Conservation (phyloP, 2,113 vertebrate genomes). For the Camelus bactrianus region DNA sequence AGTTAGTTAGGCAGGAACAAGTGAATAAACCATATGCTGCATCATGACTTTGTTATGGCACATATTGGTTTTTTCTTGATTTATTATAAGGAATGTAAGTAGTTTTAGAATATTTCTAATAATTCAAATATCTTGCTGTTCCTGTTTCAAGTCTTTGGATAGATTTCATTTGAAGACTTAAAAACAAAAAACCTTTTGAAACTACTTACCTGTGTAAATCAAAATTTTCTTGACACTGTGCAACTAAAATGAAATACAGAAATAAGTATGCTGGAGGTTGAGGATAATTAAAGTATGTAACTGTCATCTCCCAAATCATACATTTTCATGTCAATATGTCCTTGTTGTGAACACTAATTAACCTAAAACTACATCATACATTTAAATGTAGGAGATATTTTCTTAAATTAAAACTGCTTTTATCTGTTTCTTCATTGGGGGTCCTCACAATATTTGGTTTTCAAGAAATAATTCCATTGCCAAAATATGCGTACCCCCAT, state of each 20-base stretch:
- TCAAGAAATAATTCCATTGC: slow-evolving; percentile 35
- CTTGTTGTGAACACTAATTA: background rate
- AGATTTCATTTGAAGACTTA: background rate
- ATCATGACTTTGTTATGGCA: background rate
- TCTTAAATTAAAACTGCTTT: background rate
- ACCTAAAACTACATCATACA: background rate
- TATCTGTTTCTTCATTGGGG: background rate
- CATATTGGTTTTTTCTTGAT: background rate
- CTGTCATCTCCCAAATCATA: background rate
- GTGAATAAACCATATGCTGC: background rate
- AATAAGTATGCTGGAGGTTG: background rate
- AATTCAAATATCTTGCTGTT: background rate
- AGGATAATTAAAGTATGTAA: background rate
- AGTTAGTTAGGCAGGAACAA: background rate
- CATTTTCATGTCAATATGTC: background rate
- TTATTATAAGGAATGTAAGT: background rate
- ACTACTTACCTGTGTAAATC: background rate
- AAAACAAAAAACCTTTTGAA: background rate
- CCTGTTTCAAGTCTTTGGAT: background rate
- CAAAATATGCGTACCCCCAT: background rate
- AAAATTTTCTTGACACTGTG: background rate
- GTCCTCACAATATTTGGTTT: background rate
- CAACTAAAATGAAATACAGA: background rate
- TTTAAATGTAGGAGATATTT: background rate
- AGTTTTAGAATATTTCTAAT: background rate